Evolutionary conservation across 2,888 invertebrate species (phyloP).

Genomic region (Nomada ruficornis): DNA sequence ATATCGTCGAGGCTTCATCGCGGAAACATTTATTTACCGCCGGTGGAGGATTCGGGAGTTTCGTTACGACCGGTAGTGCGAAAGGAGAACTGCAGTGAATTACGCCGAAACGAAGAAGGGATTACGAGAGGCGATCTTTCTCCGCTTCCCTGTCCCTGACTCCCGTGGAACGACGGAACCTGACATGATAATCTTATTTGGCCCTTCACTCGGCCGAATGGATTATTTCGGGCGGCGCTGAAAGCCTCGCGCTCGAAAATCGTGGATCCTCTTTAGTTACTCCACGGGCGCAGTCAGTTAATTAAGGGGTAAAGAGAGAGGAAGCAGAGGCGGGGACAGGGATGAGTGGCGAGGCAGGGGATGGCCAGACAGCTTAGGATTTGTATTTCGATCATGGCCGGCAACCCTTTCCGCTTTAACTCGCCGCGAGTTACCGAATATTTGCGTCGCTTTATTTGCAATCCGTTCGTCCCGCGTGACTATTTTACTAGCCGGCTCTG

Average conservation of each 20-base stretch:
- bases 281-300: constrained; percentile 67
- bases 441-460: constrained; percentile 55
- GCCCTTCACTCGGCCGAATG: constrained; percentile 53
- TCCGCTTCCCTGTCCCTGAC: background rate
- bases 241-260: constrained; percentile 59
- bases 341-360: background rate
- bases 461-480: constrained; percentile 14
- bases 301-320: constrained; percentile 68
- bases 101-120: constrained; percentile 38
- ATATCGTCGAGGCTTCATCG: too few relatives aligned
- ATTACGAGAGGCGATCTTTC: constrained; percentile 43
- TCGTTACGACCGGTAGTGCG: background rate
- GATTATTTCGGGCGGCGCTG: constrained; percentile 63
- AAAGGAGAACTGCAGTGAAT: constrained; percentile 26
- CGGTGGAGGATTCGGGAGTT: background rate
- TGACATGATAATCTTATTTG: constrained; percentile 65
- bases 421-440: constrained; percentile 42
- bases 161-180: constrained; percentile 12
- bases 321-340: constrained; percentile 6
- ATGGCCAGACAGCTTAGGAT: constrained; percentile 41
- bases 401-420: constrained; percentile 58
- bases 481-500: too few relatives aligned
- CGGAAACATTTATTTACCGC: too few relatives aligned
- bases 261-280: constrained; percentile 65
- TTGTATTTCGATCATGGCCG: constrained; percentile 55